These are phyloP conservation scores for Podarcis siculus DNA, from an alignment of 2,797 vertebrate genomes.

Conservation along the genomic window DNA sequence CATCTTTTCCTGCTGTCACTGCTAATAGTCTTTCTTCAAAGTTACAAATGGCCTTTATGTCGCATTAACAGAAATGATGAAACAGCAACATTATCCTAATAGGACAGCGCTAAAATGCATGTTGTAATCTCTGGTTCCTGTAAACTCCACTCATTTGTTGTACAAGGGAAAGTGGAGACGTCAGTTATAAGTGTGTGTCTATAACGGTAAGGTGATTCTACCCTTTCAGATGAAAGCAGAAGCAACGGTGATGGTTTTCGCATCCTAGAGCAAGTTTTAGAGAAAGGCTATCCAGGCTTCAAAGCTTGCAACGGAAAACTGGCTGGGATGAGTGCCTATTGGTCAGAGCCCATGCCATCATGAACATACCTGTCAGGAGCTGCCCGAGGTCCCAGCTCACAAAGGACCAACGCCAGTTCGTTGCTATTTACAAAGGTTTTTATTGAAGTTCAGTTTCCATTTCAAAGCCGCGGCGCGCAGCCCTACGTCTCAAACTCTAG, in stretches of 20 bases:
- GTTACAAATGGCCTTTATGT: slow-evolving; percentile 36
- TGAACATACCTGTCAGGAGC: no score
- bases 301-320: background rate
- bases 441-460: no score
- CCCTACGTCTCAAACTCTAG: no score
- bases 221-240: background rate
- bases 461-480: no score
- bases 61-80: slow-evolving; percentile 13
- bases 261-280: background rate
- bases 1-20: background rate
- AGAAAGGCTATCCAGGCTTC: background rate
- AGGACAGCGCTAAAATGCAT: background rate
- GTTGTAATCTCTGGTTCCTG: background rate
- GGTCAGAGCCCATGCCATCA: background rate
- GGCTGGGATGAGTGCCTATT: no score
- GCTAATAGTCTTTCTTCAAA: slow-evolving; percentile 20
- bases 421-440: no score
- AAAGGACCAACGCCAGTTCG: no score
- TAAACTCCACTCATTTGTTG: background rate
- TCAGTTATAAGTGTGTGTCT: background rate
- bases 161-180: background rate
- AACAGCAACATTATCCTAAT: background rate
- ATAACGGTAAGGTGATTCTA: background rate
- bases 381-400: no score
- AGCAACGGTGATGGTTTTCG: background rate